Evolutionary conservation across 2,797 vertebrate species (phyloP), one percentile per base, ranked within the genome.

Genomic region (Alca torda): DNA sequence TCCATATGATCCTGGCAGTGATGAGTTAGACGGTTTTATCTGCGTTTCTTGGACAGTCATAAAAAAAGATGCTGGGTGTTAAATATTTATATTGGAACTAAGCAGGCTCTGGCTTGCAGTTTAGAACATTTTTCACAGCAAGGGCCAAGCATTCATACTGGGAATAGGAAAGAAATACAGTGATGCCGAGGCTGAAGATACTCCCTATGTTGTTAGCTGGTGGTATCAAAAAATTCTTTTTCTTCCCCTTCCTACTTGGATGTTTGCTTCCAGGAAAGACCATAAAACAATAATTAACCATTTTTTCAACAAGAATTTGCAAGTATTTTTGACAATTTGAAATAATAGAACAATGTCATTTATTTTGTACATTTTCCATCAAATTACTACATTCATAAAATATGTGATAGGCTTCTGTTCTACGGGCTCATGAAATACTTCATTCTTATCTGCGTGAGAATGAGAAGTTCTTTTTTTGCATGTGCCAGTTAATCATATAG

Each of bases 71-170:
- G 30, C 19, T 51, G 75, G 83, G 82, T 79, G 78, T 83, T 93
- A 92, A 91, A 92, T 94, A 90, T 95, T 95, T 96, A 65, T 75
- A 63, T 82, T 95, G 91, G 93, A 93, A 59, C 76, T 64, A 48
- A 80, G 50, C 48, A 87, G 84, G 26, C 51, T 85, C 84, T 85
- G 88, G 75, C 84, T 78, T 84, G 68, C 54, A 30, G 46, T 69
- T 93, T 45, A 84, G 89, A 95, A 93, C 82, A 92, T 87, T 95
- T 89, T 89, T 96, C 16, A 1, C 72, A 79, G 80, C 72, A 77
- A 92, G 45, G 33, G 75, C 83, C 83, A 85, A 95, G 60, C 0
- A 0, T 91, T 93, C 77, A 15, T 84, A 33, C 39, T 63, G 39
- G 80, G 76, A 79, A 59, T 53, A 70, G 70, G 60, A 87, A 68